These are phyloP conservation scores for Protula sp. DNA, from an alignment of 2,888 invertebrate species.

Conservation along the genomic window DNA sequence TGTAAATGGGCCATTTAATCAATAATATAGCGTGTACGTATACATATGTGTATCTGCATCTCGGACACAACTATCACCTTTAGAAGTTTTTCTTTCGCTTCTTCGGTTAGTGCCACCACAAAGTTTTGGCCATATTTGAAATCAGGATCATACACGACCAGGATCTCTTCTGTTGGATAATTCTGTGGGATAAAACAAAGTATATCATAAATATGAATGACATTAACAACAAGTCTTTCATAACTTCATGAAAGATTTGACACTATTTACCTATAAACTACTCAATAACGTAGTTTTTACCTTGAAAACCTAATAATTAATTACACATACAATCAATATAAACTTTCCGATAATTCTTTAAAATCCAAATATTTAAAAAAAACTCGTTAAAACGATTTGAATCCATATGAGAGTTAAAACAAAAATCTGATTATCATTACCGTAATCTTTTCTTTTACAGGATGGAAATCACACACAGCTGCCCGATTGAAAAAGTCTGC, in stretches of 20 bases:
- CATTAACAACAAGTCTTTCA: no score
- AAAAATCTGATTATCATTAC: conserved; percentile 26
- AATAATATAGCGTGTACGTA: no score
- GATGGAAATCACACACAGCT: conserved; percentile 51
- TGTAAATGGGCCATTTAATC: no score
- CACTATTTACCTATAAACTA: no score
- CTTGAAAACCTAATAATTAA: not conserved
- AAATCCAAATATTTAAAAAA: no score
- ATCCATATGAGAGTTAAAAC: not conserved
- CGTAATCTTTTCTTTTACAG: conserved; percentile 44
- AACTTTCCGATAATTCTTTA: not conserved
- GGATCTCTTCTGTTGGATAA: conserved; percentile 50
- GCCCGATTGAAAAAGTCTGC: conserved; percentile 48
- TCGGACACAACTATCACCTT: no score
- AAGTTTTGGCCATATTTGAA: conserved; percentile 54
- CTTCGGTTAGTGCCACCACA: conserved; percentile 47
- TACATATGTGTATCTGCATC: no score
- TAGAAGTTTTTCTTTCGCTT: conserved; percentile 45
- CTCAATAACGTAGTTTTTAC: no score
- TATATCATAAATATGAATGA: not conserved
- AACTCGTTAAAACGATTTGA: not conserved
- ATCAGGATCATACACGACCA: conserved; percentile 50
- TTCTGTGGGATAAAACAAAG: conserved; percentile 29
- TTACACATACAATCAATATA: not conserved
- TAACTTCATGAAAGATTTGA: no score